Evolutionary conservation across 2,888 invertebrate species (phyloP), one percentile per base, ranked within the genome.

Genomic region (Tetranychus piercei): DNA sequence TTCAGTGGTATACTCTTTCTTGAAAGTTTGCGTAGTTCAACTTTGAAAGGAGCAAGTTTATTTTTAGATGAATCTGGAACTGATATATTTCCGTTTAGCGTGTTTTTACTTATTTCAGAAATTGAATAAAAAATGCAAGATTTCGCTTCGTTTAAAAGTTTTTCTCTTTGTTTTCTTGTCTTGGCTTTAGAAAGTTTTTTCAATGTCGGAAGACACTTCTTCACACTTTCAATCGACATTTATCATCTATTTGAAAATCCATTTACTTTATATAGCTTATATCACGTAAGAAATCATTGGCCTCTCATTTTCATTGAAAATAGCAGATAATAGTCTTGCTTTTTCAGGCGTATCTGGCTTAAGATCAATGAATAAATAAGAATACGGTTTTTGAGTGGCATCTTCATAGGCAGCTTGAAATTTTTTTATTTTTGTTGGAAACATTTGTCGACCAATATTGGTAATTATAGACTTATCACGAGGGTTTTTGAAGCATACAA

Each of bases 341-440:
- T 75, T 67, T 34, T 78, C 78, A 1, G 74, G 34, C 6, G 78
- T 78, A 5, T 74, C 67, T 22, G 77, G 77, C 45, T 77, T 77
- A 34, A 78, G 73, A 73, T 79, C 77, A 8, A 78, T 66, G 3
- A 78, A 71, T 55, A 79, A 70, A 77, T 79, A 79, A 9, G 76
- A 76, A 73, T 78, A 77, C 5, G 78, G 78, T 5, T 65, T 65
- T 0, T 23, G 23, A 0, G 77, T 77, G 0, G 77, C 76, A 67
- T 77, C 77, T 67, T 75, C 73, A 76, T 78, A 78, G 1, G 77
- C 34, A 3, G 4, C 5, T 3, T 34, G 34, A 34, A 34, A 34
- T 34, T 34, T 34, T 5, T 34, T 34, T 34, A 34, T 34, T 34
- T 34, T 34, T 34, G 4, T 34, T 5, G 34, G 34, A 34, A 34